Evolutionary conservation across 2,113 vertebrate genomes (phyloP).

Genomic region (Symphodus melops): DNA sequence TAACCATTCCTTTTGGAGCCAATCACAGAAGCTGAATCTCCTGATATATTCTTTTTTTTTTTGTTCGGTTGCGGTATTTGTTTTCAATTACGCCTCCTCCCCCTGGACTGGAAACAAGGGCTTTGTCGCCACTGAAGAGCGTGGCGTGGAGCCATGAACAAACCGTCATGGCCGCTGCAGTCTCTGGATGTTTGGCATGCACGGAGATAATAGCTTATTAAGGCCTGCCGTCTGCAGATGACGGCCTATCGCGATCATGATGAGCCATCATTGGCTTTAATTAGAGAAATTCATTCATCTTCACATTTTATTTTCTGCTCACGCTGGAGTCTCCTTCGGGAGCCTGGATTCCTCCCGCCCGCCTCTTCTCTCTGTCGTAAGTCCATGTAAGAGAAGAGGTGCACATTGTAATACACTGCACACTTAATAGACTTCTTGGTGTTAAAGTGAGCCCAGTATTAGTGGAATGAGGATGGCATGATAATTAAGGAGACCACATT

Average conservation of each 20-base stretch:
- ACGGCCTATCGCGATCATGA: conserved; percentile 50
- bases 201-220: conserved; percentile 60
- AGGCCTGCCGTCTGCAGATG: conserved; percentile 34
- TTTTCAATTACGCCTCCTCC: conserved; percentile 35
- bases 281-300: conserved; percentile 71
- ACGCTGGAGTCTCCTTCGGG: conserved; percentile 53
- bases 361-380: conserved; percentile 69
- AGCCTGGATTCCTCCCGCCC: conserved; percentile 59
- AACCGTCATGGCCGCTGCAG: conserved; percentile 33
- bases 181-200: conserved; percentile 48
- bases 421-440: conserved; percentile 32
- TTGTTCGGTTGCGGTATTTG: conserved; percentile 23
- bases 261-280: conserved; percentile 66
- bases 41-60: conserved; percentile 28
- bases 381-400: conserved; percentile 74
- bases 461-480: conserved; percentile 30
- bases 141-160: conserved; percentile 11
- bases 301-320: conserved; percentile 41
- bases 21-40: conserved; percentile 51
- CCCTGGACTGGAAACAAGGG: conserved; percentile 4
- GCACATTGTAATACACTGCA: conserved; percentile 59
- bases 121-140: not conserved
- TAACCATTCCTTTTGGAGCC: conserved; percentile 72
- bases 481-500: conserved; percentile 14
- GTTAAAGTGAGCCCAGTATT: conserved; percentile 27